Evolutionary conservation across 2,888 invertebrate species (phyloP).

Genomic region (Leucophora obtusa): DNA sequence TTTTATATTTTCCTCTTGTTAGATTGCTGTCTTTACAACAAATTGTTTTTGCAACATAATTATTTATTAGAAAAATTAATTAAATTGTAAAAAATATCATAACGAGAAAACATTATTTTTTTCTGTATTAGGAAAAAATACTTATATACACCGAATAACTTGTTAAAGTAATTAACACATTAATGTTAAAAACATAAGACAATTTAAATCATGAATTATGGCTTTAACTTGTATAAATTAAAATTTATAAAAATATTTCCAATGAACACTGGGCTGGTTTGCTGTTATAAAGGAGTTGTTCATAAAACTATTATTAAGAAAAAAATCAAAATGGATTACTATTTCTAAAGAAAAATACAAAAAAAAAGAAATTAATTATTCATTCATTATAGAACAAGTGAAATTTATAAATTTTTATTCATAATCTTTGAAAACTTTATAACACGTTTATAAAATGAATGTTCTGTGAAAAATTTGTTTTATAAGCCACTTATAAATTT

Average conservation of each 20-base stretch:
- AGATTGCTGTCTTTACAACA: conserved; percentile 40
- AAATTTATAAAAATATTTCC: background rate
- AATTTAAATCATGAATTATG: conserved; percentile 54
- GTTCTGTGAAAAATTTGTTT: too few species aligned
- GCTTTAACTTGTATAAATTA: conserved; percentile 52
- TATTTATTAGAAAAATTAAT: conserved; percentile 61
- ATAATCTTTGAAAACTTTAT: background rate
- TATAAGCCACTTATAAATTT: too few species aligned
- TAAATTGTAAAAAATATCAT: conserved; percentile 51
- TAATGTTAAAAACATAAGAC: conserved; percentile 55
- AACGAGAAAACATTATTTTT: conserved; percentile 2
- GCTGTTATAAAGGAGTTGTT: background rate
- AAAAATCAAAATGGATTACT: background rate
- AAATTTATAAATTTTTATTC: background rate
- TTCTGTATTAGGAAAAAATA: background rate
- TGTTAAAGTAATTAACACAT: conserved; percentile 63
- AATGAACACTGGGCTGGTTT: conserved; percentile 8
- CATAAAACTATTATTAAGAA: conserved; percentile 9
- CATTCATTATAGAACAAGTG: background rate
- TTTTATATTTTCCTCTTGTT: conserved; percentile 2
- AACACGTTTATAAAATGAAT: too few species aligned
- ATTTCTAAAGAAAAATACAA: background rate
- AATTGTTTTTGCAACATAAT: conserved; percentile 60
- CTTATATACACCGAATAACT: conserved; percentile 13
- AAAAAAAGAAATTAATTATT: background rate